Conservation (phyloP, 2,888 invertebrate species). For the Cheilosia impressa region DNA sequence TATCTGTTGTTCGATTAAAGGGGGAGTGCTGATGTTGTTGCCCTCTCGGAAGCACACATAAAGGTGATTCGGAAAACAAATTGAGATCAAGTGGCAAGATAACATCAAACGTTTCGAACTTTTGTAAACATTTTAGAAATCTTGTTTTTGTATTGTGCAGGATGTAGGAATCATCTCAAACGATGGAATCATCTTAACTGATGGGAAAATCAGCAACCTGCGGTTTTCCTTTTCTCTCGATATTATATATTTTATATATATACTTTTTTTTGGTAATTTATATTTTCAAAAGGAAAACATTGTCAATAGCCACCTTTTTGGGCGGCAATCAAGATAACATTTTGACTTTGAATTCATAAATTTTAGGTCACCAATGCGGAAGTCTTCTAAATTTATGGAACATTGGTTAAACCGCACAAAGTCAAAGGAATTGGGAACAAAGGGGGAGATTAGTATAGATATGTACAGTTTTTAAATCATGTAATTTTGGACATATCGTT, state of each 20-base stretch:
- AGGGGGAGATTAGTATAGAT: too few species aligned
- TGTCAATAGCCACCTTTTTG: not conserved
- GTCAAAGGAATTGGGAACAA: too few species aligned
- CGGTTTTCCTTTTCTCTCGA: not conserved
- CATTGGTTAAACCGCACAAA: too few species aligned
- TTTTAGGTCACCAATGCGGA: too few species aligned
- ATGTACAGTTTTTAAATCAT: too few species aligned
- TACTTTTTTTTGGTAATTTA: too few species aligned
- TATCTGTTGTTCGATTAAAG: not conserved
- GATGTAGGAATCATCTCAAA: not conserved
- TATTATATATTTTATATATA: too few species aligned
- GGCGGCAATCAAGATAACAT: not conserved
- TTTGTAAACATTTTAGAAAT: conserved; percentile 1
- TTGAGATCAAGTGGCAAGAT: conserved; percentile 49
- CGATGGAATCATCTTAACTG: too few species aligned
- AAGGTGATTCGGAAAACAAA: conserved; percentile 33
- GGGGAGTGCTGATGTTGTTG: conserved; percentile 4
- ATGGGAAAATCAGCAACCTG: conserved; percentile 65
- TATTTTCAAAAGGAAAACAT: too few species aligned
- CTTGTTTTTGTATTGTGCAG: not conserved
- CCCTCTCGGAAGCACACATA: conserved; percentile 27
- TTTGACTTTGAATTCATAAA: too few species aligned
- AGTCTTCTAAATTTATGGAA: too few species aligned
- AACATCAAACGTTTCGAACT: conserved; percentile 48
- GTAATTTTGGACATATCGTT: too few species aligned